Base-by-base conservation (phyloP, 2,113 vertebrate species). In the Chaetodon auriga region DNA sequence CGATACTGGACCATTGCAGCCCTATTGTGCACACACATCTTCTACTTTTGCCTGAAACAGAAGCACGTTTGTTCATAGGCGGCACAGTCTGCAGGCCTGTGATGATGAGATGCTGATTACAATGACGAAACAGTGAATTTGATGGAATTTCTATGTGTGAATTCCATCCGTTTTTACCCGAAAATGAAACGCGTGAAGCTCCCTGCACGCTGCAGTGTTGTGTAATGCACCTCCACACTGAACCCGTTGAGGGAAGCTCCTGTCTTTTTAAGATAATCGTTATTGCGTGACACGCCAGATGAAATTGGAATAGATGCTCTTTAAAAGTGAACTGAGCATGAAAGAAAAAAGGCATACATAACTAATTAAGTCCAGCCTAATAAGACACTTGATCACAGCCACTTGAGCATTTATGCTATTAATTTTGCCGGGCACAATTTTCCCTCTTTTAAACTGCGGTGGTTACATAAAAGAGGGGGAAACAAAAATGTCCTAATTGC, bases 341-440 rank as follows among this genome's bases (percentile, higher is more conserved):
- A 87, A 85, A 86, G 84, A 84, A 83, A 86, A 77, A 83, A 90
- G 84, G 86, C 82, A 84, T 55, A 92, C 76, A 71, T 75, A 86
- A 87, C 86, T 92, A 89, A 94, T 94, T 93, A 79, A 87, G 83
- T 77, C 71, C 60, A 15, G 88, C 75, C 84, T 94, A 94, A 93
- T 93, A 88, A 87, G 87, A 91, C 85, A 93, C 90, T 95, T 91
- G 90, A 94, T 94, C 92, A 90, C 78, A 72, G 81, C 86, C 55
- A 63, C 88, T 88, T 87, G 86, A 94, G 87, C 89, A 83, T 94
- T 94, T 90, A 90, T 85, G 87, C 88, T 85, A 84, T 94, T 92
- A 90, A 94, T 95, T 94, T 90, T 89, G 43, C 74, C 4, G 64
- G 85, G 75, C 85, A 73, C 78, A 83, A 73, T 92, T 92, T 93